Conservation (phyloP, 2,113 vertebrate species). For the Gasterosteus aculeatus region DNA sequence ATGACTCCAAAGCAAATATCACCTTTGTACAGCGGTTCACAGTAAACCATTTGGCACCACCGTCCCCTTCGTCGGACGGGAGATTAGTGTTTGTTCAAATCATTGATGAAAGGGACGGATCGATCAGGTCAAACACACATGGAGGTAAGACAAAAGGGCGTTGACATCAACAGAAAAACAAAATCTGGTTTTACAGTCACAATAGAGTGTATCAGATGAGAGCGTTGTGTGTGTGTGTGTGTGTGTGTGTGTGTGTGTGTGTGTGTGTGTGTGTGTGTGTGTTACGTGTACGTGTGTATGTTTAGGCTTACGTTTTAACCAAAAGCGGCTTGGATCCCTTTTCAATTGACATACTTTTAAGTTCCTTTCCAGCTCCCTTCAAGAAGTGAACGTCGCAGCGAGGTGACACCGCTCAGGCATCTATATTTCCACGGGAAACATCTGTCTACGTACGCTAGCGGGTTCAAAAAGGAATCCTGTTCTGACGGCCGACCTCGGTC, state of each 20-base stretch:
- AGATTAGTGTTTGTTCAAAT: conserved; percentile 57
- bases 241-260: conserved; percentile 24
- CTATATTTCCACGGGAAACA: conserved; percentile 99
- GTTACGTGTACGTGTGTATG: conserved; percentile 21
- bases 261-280: conserved; percentile 14
- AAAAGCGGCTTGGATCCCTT: conserved; percentile 75
- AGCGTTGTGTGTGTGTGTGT: conserved; percentile 13
- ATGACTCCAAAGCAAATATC: conserved; percentile 68
- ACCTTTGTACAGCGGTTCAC: conserved; percentile 68
- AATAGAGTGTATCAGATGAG: conserved; percentile 52
- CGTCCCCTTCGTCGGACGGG: conserved; percentile 37
- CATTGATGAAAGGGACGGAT: conserved; percentile 42
- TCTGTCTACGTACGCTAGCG: conserved; percentile 73
- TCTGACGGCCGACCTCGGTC: conserved; percentile 65
- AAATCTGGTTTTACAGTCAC: conserved; percentile 73
- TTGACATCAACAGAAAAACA: conserved; percentile 77
- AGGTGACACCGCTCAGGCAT: conserved; percentile 93
- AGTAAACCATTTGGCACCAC: conserved; percentile 66
- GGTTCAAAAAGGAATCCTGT: conserved; percentile 66
- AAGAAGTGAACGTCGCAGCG: conserved; percentile 88
- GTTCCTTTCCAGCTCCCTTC: conserved; percentile 74
- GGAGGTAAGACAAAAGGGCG: conserved; percentile 70
- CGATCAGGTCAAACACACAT: conserved; percentile 61
- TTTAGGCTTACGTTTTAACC: conserved; percentile 42
- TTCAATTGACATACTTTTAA: conserved; percentile 53